A percentile compares a stretch with the other conserved stretches of the same genome.
These are phyloP conservation scores for Poecilia velifera DNA, from an alignment of 2,797 vertebrate genomes.

Conservation along the genomic window DNA sequence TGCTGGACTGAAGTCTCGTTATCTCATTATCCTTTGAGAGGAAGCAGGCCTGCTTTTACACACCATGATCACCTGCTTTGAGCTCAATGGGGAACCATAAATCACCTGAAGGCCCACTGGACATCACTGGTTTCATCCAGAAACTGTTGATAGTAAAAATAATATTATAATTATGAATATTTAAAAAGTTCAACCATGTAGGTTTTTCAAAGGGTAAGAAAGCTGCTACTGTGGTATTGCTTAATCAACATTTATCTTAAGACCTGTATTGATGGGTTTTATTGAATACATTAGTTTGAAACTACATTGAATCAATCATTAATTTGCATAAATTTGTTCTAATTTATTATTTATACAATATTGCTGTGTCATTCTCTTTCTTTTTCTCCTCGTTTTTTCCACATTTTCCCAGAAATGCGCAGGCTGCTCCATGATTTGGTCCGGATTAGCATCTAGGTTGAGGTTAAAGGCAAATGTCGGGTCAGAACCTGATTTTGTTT, in stretches of 20 bases:
- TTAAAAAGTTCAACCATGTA: background rate
- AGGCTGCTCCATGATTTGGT: background rate
- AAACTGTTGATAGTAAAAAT: background rate
- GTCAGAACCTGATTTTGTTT: background rate
- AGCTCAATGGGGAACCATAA: background rate
- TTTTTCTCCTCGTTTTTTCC: background rate
- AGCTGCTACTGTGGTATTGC: background rate
- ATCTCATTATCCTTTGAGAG: background rate
- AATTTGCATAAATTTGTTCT: background rate
- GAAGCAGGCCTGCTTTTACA: background rate
- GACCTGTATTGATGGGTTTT: background rate
- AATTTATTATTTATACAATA: background rate
- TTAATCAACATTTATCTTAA: background rate
- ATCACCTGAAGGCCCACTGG: conserved; percentile 1
- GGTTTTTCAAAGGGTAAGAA: background rate
- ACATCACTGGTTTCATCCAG: background rate
- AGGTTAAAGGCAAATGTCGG: conserved; percentile 8
- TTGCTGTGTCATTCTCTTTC: background rate
- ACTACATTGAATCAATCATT: background rate
- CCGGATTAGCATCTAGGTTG: conserved; percentile 1
- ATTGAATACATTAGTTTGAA: background rate
- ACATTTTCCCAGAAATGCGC: background rate
- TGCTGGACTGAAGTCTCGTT: background rate
- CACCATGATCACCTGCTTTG: conserved; percentile 5
- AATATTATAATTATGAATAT: background rate